Base-by-base conservation (phyloP, 2,113 vertebrate species). In the Alexandromys fortis region DNA sequence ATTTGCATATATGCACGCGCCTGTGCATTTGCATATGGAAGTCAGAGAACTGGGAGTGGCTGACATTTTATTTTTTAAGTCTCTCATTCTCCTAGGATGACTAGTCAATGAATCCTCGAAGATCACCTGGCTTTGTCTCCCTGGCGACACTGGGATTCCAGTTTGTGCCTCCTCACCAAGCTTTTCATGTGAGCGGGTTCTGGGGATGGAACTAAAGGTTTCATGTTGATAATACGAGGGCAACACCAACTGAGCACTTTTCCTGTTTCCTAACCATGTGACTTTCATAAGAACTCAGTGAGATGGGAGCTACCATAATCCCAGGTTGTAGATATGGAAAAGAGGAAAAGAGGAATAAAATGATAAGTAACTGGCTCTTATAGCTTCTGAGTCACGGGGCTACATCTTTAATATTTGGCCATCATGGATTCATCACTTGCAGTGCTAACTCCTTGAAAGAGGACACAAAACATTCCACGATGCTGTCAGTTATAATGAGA, bases 401-500 rank as follows among this genome's bases (percentile, higher is more conserved):
- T 22, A 10, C 3, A 49, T 58, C 38, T 92, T 49, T 89, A 61
- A 91, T 68, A 17, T 68, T 90, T 95, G 68, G 0, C 33, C 17
- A 72, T 90, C 14, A 58, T 49, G 35, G 78, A 91, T 68, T 86
- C 89, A 63, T 35, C 65, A 82, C 86, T 91, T 70, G 47, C 28
- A 73, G 16, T 89, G 92, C 33, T 30, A 96, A 47, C 22, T 67
- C 75, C 22, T 79, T 83, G 70, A 16, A 7, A 33, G 77, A 49
- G n/a, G 93, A 38, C 52, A 86, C 19, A 83, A 86, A 92, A 42
- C 86, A 33, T 77, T 49, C 22, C 72, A 73, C 75, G 77, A 86
- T 73, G 55, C 75, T 52, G 79, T 93, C n/a, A 79, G 38, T 68
- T 85, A 63, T 91, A 89, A 93, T 89, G 38, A 95, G 67, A 95